Base-by-base conservation (phyloP, 2,113 vertebrate genomes). In the Poecilia latipinna region DNA sequence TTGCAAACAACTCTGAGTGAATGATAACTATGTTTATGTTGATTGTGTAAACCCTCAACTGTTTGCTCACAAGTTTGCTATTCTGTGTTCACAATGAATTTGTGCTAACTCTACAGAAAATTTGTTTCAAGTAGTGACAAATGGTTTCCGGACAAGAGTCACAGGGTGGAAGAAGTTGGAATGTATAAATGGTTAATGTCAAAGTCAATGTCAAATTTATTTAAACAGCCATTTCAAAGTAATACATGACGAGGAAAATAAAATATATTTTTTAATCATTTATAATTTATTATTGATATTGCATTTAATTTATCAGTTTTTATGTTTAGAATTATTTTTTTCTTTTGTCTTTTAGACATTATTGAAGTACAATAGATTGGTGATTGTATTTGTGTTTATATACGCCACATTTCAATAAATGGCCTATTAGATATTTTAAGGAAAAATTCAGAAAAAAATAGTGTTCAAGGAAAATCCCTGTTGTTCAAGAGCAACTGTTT, bases 121-220 rank as follows among this genome's bases (percentile, higher is more conserved):
- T 37, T n/a, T 70, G 51, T 70, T 61, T 61, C 33, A 68, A 68
- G 42, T 68, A 32, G 66, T 24, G 48, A 51, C 66, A 68, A 31
- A 51, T 51, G 35, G 24, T 15, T 70, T 60, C 51, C 13, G 31
- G 35, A 35, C 12, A 37, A 66, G 33, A 39, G 24, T 66, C 33
- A 13, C 35, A 42, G 39, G 39, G 39, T 12, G 22, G 4, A 15
- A 12, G 37, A 44, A 28, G 37, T 42, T 17, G n/a, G 42, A 68
- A 31, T 29, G 13, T 15, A 15, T 35, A 66, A 12, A 39, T 39
- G 17, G 48, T 17, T 17, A 44, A 54, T 24, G 48, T 24, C 19
- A 54, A 54, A 51, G 48, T 51, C 7, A 51, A 2, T 51, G 19
- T 22, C 48, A 51, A 6, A 48, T 48, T 19, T 48, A 48, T 48